phyloP scores from a whole-genome alignment of 1,140 invertebrate genomes.

The Chrysomallon squamiferum region DNA sequence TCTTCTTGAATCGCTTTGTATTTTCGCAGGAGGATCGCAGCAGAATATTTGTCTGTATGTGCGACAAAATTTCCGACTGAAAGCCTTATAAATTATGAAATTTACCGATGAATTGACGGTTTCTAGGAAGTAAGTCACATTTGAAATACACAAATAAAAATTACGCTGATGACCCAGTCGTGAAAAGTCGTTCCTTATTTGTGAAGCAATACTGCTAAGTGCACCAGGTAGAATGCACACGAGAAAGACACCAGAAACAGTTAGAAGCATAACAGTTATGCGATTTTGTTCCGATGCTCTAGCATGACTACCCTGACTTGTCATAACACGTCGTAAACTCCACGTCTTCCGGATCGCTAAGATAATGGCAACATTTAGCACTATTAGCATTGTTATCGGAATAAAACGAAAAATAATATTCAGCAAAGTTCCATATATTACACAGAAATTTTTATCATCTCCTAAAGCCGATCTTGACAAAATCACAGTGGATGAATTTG shows the following conservation, averaged over 20 bases:
- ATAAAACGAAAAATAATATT: constrained; percentile 47
- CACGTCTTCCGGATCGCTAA: constrained; percentile 35
- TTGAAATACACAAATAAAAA: constrained; percentile 37
- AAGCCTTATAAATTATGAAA: constrained; percentile 54
- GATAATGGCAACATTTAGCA: constrained; percentile 43
- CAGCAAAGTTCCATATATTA: constrained; percentile 39
- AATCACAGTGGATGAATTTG: constrained; percentile 10
- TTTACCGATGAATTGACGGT: constrained; percentile 53
- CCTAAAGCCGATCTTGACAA: constrained; percentile 27
- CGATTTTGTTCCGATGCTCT: constrained; percentile 37
- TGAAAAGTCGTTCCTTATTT: constrained; percentile 30
- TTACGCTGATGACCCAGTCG: constrained; percentile 32
- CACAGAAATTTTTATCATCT: constrained; percentile 32
- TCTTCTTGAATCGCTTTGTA: constrained; percentile 1
- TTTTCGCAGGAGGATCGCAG: constrained; percentile 13
- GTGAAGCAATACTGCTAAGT: constrained; percentile 37
- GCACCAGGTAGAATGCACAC: constrained; percentile 53
- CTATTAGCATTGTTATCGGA: constrained; percentile 33
- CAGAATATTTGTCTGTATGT: constrained; percentile 53
- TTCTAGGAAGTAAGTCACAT: constrained; percentile 46
- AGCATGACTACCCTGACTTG: constrained; percentile 13
- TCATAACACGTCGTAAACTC: constrained; percentile 23
- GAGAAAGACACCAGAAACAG: constrained; percentile 43
- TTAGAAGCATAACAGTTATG: constrained; percentile 52
- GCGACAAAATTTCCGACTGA: constrained; percentile 43